Base-by-base conservation (phyloP, 2,888 invertebrate species). In the Ennomos quercinarius region DNA sequence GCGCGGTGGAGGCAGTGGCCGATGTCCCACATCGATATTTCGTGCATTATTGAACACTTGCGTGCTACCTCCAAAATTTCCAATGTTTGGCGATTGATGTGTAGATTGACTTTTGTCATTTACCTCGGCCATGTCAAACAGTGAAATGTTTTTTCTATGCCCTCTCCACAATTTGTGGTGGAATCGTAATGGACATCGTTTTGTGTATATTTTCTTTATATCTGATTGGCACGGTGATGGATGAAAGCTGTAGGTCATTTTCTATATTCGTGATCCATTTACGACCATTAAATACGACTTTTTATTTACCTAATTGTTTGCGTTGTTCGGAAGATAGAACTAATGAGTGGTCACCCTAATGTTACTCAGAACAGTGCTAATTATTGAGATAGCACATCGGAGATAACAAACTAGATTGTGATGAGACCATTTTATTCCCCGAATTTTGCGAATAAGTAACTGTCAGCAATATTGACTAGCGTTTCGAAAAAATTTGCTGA, bases 91-190 rank as follows among this genome's bases (percentile, higher is more conserved):
- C 91, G 91, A 91, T 91, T 91, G 91, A 89, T 90, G 90, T 90
- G 87, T 91, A 91, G 91, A 92, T 92, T 91, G 91, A 91, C 90
- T 91, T 91, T 91, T 91, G 91, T 91, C 92, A 92, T 92, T 91
- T 91, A 83, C 89, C 78, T 86, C 84, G 86, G 78, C 86, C 87
- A 89, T 86, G 90, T 90, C 91, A 89, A 90, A 91, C 78, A 89
- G 83, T 89, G 82, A 86, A 91, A 91, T 89, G 87, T 89, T 91
- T 89, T 27, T 91, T 87, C 81, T 84, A 83, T 86, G 79, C 82
- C 83, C 83, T 84, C 81, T 83, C 83, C 81, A 84, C 84, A 87
- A 91, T 87, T 89, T 84, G 85, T 84, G 76, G 83, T 81, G 60
- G 67, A 59, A 68, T 72, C 74, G 80, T 91, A 92, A 92, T 91